Base-by-base conservation (phyloP, 2,888 invertebrate species). In the Pristionchus japonicus region DNA sequence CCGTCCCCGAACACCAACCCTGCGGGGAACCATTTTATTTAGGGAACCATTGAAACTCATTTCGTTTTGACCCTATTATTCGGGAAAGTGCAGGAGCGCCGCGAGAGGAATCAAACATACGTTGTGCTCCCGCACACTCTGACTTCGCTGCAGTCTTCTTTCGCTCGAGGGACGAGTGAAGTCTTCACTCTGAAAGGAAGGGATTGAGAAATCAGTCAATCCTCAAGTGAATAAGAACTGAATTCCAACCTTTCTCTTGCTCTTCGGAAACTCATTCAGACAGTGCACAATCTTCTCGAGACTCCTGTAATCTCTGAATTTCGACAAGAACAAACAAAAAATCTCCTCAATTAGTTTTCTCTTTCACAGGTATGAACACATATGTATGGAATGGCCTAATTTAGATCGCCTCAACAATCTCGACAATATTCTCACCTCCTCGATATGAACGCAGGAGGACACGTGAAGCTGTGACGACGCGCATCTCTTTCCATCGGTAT, bases 221-320 rank as follows among this genome's bases (percentile, higher is more conserved):
- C 64, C 64, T 27, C n/a, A 64, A 57, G 57, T 23, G 20, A 3
- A 34, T 15, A 13, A 15, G 47, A n/a, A 77, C 27, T n/a, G 3
- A n/a, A n/a, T n/a, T 23, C 77, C 11, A 20, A 77, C 77, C 77
- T 40, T 86, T 23, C 37, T 67, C 49, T 49, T 43, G 23, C 17
- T 70, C 70, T 47, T 70, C 34, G 86, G 86, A 34, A 86, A 86
- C 13, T 70, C 34, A 34, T 86, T 86, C 31, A 86, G 70, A 11
- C 70, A 40, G 37, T 86, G 70, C 67, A 86, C 49, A 49, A 86
- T 86, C 49, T 86, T 86, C 49, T 86, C 86, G 34, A 86, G 86
- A 23, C 34, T 77, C 17, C 77, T 86, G 70, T 34, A n/a, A 61
- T 40, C 1, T 57, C 6, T 23, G 23, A n/a, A 37, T 70, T n/a